Evolutionary conservation across 2,797 vertebrate species (phyloP).

Genomic region (Hippoglossus hippoglossus): DNA sequence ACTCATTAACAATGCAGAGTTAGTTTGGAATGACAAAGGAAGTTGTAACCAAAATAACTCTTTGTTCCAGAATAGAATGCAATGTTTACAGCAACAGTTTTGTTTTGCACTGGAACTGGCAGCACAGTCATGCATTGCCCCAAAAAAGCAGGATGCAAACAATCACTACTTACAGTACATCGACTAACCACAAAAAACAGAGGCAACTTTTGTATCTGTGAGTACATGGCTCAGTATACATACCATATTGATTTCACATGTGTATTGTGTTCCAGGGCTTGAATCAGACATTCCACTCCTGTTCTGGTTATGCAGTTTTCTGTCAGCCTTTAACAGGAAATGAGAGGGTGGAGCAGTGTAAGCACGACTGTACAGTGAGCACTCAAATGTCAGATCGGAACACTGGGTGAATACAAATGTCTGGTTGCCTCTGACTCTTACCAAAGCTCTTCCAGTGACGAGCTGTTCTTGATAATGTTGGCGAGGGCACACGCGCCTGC

Average conservation of each 20-base stretch:
- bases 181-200: slow-evolving; percentile 5
- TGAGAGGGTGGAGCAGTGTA: slow-evolving; percentile 26
- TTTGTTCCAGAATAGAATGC: background rate
- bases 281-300: slow-evolving; percentile 83
- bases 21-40: slow-evolving; percentile 8
- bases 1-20: background rate
- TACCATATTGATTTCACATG: slow-evolving; percentile 87
- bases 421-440: slow-evolving; percentile 60
- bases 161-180: background rate
- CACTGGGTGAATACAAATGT: background rate
- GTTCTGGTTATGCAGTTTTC: slow-evolving; percentile 84
- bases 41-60: slow-evolving; percentile 4
- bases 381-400: slow-evolving; percentile 7
- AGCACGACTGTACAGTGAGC: background rate
- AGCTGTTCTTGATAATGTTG: slow-evolving; percentile 81
- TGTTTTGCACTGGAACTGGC: slow-evolving; percentile 4
- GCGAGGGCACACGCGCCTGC: slow-evolving; percentile 85
- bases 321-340: slow-evolving; percentile 82
- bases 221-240: background rate
- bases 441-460: slow-evolving; percentile 86
- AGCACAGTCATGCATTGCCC: background rate
- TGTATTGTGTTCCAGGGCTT: slow-evolving; percentile 80
- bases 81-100: background rate
- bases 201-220: background rate
- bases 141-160: slow-evolving; percentile 7